Evolutionary conservation across 2,888 invertebrate genomes (phyloP).

Genomic region (Strigamia crassipes): DNA sequence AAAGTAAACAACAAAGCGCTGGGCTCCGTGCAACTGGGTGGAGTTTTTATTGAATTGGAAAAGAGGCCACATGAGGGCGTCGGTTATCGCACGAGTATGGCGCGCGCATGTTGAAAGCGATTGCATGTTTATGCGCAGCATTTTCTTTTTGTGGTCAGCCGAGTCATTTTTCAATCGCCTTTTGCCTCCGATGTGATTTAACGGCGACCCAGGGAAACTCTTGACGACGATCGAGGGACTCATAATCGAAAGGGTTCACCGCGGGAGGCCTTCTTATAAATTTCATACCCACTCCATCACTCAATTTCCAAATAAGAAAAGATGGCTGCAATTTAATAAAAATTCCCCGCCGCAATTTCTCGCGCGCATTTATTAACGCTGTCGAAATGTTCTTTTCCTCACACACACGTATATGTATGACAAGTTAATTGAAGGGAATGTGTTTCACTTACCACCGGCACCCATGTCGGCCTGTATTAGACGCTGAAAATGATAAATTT

Average conservation of each 20-base stretch:
- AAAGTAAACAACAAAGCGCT: neutral
- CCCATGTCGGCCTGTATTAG: neutral
- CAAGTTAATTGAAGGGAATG: neutral
- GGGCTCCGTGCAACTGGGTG: neutral
- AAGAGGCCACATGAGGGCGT: constrained; percentile 12
- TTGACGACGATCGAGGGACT: constrained; percentile 11
- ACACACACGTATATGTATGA: neutral
- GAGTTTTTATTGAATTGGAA: constrained; percentile 12
- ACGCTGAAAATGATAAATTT: neutral
- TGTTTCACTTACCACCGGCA: neutral
- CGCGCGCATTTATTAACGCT: neutral
- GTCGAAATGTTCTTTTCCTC: neutral
- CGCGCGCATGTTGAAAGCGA: constrained; percentile 16
- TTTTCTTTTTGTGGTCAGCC: constrained; percentile 17
- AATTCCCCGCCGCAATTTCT: neutral
- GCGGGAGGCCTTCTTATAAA: neutral
- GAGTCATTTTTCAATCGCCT: constrained; percentile 16
- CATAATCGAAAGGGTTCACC: constrained; percentile 16
- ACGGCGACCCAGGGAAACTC: constrained; percentile 6
- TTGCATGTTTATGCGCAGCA: neutral
- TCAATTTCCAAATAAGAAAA: neutral
- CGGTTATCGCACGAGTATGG: constrained; percentile 10
- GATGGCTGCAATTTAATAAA: neutral
- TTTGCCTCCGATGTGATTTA: neutral
- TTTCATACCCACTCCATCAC: constrained; percentile 16